Conservation (phyloP, 2,888 invertebrate genomes). For the Spisula subtruncata region DNA sequence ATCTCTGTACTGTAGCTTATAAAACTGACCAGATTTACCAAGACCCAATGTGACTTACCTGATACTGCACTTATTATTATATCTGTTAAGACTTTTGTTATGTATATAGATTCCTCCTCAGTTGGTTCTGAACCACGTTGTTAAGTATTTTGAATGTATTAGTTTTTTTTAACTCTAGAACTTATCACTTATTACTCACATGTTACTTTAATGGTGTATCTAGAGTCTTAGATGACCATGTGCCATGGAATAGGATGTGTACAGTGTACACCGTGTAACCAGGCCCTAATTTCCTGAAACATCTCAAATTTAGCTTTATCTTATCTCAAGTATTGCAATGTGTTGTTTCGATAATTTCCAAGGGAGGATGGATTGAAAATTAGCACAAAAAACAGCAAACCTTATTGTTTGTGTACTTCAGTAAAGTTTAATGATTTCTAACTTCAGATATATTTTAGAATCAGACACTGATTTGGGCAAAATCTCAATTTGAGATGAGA, state of each 20-base stretch:
- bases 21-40: background rate
- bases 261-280: background rate
- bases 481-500: no score
- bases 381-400: no score
- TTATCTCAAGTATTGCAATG: no score
- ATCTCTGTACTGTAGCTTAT: no score
- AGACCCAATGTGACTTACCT: background rate
- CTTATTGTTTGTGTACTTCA: no score
- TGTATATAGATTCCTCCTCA: background rate
- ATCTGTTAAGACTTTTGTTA: constrained; percentile 9
- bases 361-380: no score
- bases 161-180: background rate
- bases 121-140: background rate
- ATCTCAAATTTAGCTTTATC: no score
- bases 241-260: background rate
- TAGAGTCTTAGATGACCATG: background rate
- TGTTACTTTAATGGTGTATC: background rate
- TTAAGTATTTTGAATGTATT: constrained; percentile 14
- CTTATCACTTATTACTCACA: background rate
- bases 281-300: no score
- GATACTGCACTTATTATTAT: background rate
- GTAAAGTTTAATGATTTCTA: no score
- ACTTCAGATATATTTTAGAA: no score
- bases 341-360: no score
- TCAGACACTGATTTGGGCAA: no score